phyloP scores from a whole-genome alignment of 1,140 invertebrate species.

The Marisa cornuarietis region DNA sequence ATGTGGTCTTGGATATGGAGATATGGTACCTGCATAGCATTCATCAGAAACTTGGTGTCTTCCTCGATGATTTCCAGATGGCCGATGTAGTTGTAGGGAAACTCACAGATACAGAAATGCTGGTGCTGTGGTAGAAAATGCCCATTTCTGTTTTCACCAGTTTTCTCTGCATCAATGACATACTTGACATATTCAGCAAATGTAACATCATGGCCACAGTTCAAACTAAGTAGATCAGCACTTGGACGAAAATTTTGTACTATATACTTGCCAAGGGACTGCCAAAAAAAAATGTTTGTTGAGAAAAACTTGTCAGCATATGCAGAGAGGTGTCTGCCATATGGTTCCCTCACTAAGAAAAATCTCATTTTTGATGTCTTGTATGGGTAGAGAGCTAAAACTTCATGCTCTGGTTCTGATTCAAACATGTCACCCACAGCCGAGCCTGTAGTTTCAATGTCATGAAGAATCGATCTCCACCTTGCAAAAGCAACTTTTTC shows the following conservation, averaged over 20 bases:
- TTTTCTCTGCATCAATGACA: slow-evolving; percentile 46
- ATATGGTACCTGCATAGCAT: slow-evolving; percentile 39
- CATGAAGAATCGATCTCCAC: too few species aligned
- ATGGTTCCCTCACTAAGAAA: slow-evolving; percentile 57
- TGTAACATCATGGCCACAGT: slow-evolving; percentile 57
- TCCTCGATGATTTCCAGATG: slow-evolving; percentile 16
- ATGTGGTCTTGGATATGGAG: slow-evolving; percentile 45
- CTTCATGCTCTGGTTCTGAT: too few species aligned
- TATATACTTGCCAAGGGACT: slow-evolving; percentile 46
- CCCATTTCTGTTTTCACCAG: slow-evolving; percentile 35
- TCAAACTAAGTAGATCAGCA: slow-evolving; percentile 26
- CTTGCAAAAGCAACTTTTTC: too few species aligned
- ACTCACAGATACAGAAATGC: not conserved
- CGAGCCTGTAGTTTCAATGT: too few species aligned
- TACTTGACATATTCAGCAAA: slow-evolving; percentile 55
- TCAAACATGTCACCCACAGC: too few species aligned
- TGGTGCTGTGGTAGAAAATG: slow-evolving; percentile 18
- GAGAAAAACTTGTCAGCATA: slow-evolving; percentile 58
- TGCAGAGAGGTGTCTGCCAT: slow-evolving; percentile 50
- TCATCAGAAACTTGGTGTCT: slow-evolving; percentile 12
- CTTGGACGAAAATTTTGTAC: slow-evolving; percentile 38
- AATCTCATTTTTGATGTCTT: too few species aligned
- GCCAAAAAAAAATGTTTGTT: slow-evolving; percentile 58
- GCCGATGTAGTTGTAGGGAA: slow-evolving; percentile 9
- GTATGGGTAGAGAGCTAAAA: too few species aligned